phyloP scores from a whole-genome alignment of 2,797 vertebrate species.

The Peromyscus attwateri region DNA sequence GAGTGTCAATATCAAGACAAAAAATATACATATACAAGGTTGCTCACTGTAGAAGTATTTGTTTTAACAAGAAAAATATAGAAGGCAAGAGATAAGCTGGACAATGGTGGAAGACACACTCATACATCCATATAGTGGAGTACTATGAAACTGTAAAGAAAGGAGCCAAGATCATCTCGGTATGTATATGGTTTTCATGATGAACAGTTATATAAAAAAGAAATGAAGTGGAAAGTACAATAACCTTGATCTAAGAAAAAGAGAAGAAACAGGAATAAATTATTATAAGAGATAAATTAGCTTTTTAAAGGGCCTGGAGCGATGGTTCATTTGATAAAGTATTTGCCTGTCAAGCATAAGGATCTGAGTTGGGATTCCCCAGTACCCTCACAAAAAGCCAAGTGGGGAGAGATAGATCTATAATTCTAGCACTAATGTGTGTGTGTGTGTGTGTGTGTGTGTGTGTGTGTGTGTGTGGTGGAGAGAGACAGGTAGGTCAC shows the following conservation, averaged over 20 bases:
- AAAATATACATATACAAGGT: neutral
- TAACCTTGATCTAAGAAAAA: conserved; percentile 23
- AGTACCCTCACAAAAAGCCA: neutral
- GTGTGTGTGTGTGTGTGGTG: neutral
- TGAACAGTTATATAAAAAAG: neutral
- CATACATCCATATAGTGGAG: neutral
- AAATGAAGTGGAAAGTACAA: neutral
- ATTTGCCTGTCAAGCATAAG: neutral
- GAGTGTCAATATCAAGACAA: neutral
- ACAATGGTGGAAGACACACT: neutral
- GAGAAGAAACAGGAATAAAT: neutral
- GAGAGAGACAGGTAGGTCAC: neutral
- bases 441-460: neutral
- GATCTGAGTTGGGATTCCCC: neutral
- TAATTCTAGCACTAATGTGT: neutral
- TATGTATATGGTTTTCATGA: neutral
- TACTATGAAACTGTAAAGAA: neutral
- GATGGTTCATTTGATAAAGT: neutral
- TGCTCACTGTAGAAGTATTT: neutral
- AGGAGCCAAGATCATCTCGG: neutral
- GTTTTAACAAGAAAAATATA: conserved; percentile 40
- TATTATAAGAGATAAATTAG: neutral
- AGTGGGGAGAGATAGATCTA: neutral
- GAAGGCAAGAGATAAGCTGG: neutral
- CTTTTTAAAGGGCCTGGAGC: neutral